These are phyloP conservation scores for Phrynocephalus vlangalii DNA, from an alignment of 2,797 vertebrate species.

Conservation along the genomic window DNA sequence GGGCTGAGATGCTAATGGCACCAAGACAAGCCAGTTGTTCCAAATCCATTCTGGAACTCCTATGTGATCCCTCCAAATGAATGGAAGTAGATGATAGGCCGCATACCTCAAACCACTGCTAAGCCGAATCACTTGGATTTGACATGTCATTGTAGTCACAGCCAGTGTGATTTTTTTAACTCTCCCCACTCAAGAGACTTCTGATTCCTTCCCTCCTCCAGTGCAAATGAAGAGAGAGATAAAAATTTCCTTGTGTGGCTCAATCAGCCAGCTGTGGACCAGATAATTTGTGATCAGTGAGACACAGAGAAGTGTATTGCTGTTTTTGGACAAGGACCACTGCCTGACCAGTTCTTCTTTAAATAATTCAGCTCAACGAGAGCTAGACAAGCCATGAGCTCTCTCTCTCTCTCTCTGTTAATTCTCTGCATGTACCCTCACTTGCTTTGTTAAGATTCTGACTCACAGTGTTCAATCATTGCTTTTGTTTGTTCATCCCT, in stretches of 20 bases:
- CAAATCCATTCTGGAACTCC: too few species aligned
- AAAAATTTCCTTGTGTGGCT: constrained; percentile 9
- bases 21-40: too few species aligned
- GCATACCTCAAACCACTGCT: too few species aligned
- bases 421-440: constrained; percentile 32
- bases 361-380: neutral
- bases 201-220: neutral
- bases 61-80: too few species aligned
- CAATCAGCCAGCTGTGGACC: neutral
- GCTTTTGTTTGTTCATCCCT: constrained; percentile 53
- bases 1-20: too few species aligned
- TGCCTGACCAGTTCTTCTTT: constrained; percentile 45
- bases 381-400: constrained; percentile 29
- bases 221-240: neutral
- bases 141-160: too few species aligned
- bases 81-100: too few species aligned
- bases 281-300: constrained; percentile 24
- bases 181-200: neutral
- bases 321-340: neutral
- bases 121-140: too few species aligned
- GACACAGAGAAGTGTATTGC: constrained; percentile 21
- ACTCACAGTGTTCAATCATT: constrained; percentile 63
- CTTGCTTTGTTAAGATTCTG: constrained; percentile 59
- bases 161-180: neutral
- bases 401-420: constrained; percentile 36